phyloP scores from a whole-genome alignment of 2,888 invertebrate species.

The Eutolmus rufibarbis region DNA sequence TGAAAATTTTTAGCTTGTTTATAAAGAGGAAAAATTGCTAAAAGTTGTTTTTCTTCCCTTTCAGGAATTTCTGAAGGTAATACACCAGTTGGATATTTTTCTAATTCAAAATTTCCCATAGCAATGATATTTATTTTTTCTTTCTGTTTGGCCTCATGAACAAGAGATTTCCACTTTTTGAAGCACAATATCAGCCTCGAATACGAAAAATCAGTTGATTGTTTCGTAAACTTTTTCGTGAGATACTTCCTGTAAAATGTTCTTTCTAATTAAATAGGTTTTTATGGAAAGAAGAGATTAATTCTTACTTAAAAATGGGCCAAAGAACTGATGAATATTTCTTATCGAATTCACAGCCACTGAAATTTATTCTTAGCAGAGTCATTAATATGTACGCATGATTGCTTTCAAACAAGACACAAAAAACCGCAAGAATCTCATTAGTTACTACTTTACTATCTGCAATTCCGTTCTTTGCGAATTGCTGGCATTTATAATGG shows the following conservation, averaged over 20 bases:
- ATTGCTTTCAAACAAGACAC: conserved; percentile 45
- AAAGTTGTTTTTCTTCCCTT: neutral
- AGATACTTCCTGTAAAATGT: conserved; percentile 14
- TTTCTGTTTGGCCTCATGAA: conserved; percentile 43
- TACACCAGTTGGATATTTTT: neutral
- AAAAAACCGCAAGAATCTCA: conserved; percentile 45
- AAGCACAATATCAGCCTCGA: conserved; percentile 46
- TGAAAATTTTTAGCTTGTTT: neutral
- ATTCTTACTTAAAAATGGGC: conserved; percentile 49
- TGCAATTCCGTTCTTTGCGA: neutral
- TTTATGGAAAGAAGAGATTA: conserved; percentile 26
- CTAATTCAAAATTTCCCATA: neutral
- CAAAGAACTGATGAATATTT: conserved; percentile 44
- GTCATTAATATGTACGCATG: conserved; percentile 46
- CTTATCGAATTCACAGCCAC: conserved; percentile 33
- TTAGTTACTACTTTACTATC: conserved; percentile 20
- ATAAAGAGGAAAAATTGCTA: neutral
- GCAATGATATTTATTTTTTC: neutral
- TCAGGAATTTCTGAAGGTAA: neutral
- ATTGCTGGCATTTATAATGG: conserved; percentile 47
- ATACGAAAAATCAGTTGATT: neutral
- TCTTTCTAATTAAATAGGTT: conserved; percentile 46
- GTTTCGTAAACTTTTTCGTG: neutral
- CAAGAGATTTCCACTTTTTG: conserved; percentile 49
- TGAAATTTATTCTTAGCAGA: conserved; percentile 39